Base-by-base conservation (phyloP, 2,888 invertebrate species). In the Spodoptera littoralis region DNA sequence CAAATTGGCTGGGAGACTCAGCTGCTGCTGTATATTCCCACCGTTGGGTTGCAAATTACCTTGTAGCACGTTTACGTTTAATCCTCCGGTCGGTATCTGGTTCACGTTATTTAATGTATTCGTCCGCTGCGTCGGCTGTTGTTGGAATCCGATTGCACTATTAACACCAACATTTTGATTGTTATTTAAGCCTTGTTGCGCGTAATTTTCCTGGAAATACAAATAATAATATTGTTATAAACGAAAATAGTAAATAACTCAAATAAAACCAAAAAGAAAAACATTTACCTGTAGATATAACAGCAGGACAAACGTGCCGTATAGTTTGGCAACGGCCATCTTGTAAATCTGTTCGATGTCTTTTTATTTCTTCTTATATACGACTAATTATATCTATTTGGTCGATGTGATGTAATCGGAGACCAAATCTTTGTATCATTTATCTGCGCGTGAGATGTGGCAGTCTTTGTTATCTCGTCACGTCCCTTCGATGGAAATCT, bases 301-400 rank as follows among this genome's bases (percentile, higher is more conserved):
- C 46, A 90, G 69, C 60, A 89, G 77, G 70, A 85, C 69, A 36
- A 86, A 77, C 62, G 85, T 67, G 61, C 82, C 81, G 66, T 79
- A 73, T 74, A 85, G 72, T 80, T 81, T 85, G 74, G 84, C 83
- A 67, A 68, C 67, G 68, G 84, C 84, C 92, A 92, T 93, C 77
- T 82, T 84, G 79, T 82, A 86, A 87, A 89, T 79, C 80, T 86
- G 81, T 79, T 75, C 76, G 82, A 80, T 84, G 77, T 51, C 77
- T 64, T 78, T 73, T 67, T 67, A 73, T 74, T 65, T 71, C 66
- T 79, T 82, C 79, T 86, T 88, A 86, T 88, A 88, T 87, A 85
- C 77, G 80, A 85, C 80, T 82, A 82, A 82, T 87, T 88, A 88
- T 87, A 88, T 87, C 87, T 82, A 65, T 51, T 71, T 68, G 46